These are phyloP conservation scores for Huso huso DNA, from an alignment of 2,797 vertebrate genomes.

Conservation along the genomic window DNA sequence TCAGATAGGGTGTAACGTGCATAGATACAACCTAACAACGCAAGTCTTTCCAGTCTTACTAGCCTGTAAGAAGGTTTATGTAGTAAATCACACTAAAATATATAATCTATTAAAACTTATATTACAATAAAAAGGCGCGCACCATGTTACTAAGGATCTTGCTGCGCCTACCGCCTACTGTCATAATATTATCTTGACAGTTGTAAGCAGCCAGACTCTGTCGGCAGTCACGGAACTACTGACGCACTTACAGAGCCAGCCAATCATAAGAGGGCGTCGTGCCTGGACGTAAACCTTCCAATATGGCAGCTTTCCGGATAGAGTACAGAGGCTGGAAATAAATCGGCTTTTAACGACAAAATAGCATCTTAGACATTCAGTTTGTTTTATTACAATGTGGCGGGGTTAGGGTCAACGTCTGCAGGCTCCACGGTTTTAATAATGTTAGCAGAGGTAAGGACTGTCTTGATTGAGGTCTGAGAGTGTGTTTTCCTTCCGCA, in stretches of 20 bases:
- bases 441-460: constrained; percentile 71
- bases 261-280: constrained; percentile 42
- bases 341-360: constrained; percentile 47
- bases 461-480: constrained; percentile 5
- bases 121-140: too few relatives aligned
- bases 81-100: too few relatives aligned
- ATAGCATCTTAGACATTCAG: constrained; percentile 20
- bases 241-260: constrained; percentile 39
- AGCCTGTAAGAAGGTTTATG: too few relatives aligned
- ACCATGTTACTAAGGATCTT: too few relatives aligned
- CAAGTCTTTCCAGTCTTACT: too few relatives aligned
- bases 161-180: too few relatives aligned
- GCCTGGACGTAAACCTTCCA: constrained; percentile 64
- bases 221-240: constrained; percentile 34
- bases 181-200: too few relatives aligned
- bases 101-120: too few relatives aligned
- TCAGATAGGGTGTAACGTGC: too few relatives aligned
- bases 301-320: constrained; percentile 79
- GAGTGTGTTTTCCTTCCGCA: constrained; percentile 36
- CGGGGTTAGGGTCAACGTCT: constrained; percentile 50
- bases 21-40: too few relatives aligned
- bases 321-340: constrained; percentile 53
- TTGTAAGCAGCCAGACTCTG: background rate
- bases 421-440: constrained; percentile 48
- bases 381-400: constrained; percentile 48